Evolutionary conservation across 2,797 vertebrate species (phyloP), one percentile per base, ranked within the genome.

Genomic region (Danio albolineatus): DNA sequence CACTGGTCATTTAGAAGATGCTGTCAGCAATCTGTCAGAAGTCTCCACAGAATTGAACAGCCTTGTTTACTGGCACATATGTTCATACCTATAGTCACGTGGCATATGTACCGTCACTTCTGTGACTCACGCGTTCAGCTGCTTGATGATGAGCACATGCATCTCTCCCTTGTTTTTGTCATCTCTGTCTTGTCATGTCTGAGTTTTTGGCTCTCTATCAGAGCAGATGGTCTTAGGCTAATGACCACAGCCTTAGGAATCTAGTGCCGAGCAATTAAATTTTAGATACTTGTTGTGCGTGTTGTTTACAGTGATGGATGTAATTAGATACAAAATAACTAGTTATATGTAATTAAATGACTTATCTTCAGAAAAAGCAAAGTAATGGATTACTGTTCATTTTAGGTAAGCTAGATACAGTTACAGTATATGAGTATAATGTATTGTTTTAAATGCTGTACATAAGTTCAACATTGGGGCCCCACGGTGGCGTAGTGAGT

Each of bases 1-100:
- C 73, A 51, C 5, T 67, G 80, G 87, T 90, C 85, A 83, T 91
- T 90, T 86, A 81, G 82, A 88, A 67, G 82, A 89, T 85, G 83
- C 14, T 71, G 70, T 59, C 62, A 74, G 79, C 83, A 83, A 88
- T 92, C 80, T 85, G 84, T 92, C 90, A 28, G 90, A 81, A 87
- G 86, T 90, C 85, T 51, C 17, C 6, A 10, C 21, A 78, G 60
- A 83, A 53, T 36, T 72, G 46, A 61, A 65, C 53, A 69, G 16
- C 9, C 73, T 56, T 77, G 36, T 66, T 64, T 60, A n/a, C 59
- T 17, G 59, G 16, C 53, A 46, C 72, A 67, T 21, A 72, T 49
- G 77, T 76, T 73, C 44, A 12, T 51, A 56, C 46, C 36, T 51
- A 56, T 21, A 41, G 10, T 61, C 67, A 65, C 14, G 13, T 65